Conservation (phyloP, 2,888 invertebrate species). For the Epiblema foenella region DNA sequence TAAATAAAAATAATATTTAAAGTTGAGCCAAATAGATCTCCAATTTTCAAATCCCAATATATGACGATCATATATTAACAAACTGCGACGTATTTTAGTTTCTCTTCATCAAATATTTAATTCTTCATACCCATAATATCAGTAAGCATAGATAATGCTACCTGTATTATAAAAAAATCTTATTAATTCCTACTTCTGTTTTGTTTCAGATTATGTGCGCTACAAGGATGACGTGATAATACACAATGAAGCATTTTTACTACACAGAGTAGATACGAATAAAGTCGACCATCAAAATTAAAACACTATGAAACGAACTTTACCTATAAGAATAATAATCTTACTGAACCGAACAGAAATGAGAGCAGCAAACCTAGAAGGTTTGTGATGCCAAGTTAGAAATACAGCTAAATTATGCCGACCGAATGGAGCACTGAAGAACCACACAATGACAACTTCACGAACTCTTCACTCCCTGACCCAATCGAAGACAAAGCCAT, state of each 20-base stretch:
- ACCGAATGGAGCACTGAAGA: slow-evolving; percentile 68
- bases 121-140: slow-evolving; percentile 3
- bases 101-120: slow-evolving; percentile 13
- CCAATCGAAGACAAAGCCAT: slow-evolving; percentile 88
- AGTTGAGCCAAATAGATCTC: not conserved
- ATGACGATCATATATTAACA: slow-evolving; percentile 19
- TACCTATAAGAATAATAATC: slow-evolving; percentile 44
- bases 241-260: slow-evolving; percentile 16
- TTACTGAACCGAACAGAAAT: slow-evolving; percentile 57
- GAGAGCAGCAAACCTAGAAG: slow-evolving; percentile 64
- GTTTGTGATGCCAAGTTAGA: slow-evolving; percentile 76
- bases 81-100: not conserved
- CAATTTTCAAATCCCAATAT: not conserved
- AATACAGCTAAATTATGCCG: slow-evolving; percentile 70
- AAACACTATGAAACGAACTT: slow-evolving; percentile 45
- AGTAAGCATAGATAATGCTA: slow-evolving; percentile 27
- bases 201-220: slow-evolving; percentile 55
- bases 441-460: slow-evolving; percentile 60
- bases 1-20: no score
- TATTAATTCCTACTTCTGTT: slow-evolving; percentile 41
- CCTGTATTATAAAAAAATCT: slow-evolving; percentile 33
- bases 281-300: slow-evolving; percentile 23
- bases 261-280: not conserved
- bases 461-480: slow-evolving; percentile 65
- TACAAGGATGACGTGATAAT: slow-evolving; percentile 3